Conservation (phyloP, 2,888 invertebrate species). For the Dexiosoma caninum region DNA sequence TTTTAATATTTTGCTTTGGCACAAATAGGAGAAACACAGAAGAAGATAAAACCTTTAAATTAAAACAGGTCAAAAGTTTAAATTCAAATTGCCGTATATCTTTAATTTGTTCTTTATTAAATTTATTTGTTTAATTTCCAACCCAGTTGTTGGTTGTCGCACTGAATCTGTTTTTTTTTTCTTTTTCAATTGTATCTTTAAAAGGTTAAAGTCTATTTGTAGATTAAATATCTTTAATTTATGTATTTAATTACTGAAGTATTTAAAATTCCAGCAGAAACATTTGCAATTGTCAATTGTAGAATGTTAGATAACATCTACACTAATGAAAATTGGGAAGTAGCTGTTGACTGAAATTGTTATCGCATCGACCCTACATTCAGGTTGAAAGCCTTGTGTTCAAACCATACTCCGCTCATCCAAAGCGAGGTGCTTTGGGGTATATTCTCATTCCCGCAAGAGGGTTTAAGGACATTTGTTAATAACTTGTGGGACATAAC, state of each 20-base stretch:
- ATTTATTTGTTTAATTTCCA: background rate
- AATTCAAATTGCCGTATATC: slow-evolving; percentile 26
- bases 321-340: background rate
- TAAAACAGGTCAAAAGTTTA: slow-evolving; percentile 57
- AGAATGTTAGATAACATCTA: background rate
- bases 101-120: slow-evolving; percentile 14
- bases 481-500: no score
- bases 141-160: background rate
- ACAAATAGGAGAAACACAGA: background rate
- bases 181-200: background rate
- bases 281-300: background rate
- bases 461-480: no score
- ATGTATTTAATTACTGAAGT: slow-evolving; percentile 35
- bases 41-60: slow-evolving; percentile 17
- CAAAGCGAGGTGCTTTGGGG: no score
- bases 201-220: slow-evolving; percentile 38
- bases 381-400: no score
- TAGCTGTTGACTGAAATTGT: no score
- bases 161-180: background rate
- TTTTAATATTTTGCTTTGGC: slow-evolving; percentile 16
- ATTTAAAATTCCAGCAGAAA: background rate
- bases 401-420: no score
- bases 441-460: no score
- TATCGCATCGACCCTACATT: no score
- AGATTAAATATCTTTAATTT: slow-evolving; percentile 31